Evolutionary conservation across 2,797 vertebrate genomes (phyloP).

Genomic region (Tachyglossus aculeatus): DNA sequence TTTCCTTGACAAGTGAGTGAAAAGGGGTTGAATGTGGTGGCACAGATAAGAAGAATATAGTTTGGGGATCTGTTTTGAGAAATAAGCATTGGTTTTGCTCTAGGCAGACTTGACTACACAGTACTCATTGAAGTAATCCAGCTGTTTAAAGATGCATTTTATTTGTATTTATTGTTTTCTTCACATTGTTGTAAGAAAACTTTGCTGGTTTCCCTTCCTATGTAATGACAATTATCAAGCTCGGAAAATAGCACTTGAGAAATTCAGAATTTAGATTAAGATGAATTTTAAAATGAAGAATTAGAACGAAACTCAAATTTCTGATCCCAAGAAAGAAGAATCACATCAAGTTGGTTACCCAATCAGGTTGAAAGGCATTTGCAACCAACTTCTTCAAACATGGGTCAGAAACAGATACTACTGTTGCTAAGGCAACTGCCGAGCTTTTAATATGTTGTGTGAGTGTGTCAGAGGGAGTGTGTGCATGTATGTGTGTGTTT

Average conservation of each 20-base stretch:
- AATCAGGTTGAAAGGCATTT: conserved; percentile 35
- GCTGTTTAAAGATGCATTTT: conserved; percentile 26
- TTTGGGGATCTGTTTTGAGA: neutral
- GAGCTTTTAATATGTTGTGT: conserved; percentile 26
- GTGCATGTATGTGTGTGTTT: neutral
- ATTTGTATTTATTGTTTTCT: conserved; percentile 2
- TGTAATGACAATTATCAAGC: neutral
- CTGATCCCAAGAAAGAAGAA: conserved; percentile 36
- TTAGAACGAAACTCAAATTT: conserved; percentile 31
- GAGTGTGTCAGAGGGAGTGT: neutral
- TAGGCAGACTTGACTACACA: too few species aligned
- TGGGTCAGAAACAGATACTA: conserved; percentile 35
- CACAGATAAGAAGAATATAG: too few species aligned
- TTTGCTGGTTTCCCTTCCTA: conserved; percentile 14
- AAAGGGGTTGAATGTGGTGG: too few species aligned
- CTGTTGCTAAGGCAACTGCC: conserved; percentile 46
- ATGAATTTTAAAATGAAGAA: conserved; percentile 57
- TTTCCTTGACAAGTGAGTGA: too few species aligned
- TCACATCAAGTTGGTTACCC: neutral
- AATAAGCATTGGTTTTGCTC: neutral
- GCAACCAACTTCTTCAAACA: conserved; percentile 32
- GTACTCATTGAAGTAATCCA: too few species aligned
- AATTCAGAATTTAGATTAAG: conserved; percentile 50
- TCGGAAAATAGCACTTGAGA: conserved; percentile 38
- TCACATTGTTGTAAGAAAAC: conserved; percentile 27